These are phyloP conservation scores for Prunella himalayana DNA, from an alignment of 2,113 vertebrate genomes.

Conservation along the genomic window DNA sequence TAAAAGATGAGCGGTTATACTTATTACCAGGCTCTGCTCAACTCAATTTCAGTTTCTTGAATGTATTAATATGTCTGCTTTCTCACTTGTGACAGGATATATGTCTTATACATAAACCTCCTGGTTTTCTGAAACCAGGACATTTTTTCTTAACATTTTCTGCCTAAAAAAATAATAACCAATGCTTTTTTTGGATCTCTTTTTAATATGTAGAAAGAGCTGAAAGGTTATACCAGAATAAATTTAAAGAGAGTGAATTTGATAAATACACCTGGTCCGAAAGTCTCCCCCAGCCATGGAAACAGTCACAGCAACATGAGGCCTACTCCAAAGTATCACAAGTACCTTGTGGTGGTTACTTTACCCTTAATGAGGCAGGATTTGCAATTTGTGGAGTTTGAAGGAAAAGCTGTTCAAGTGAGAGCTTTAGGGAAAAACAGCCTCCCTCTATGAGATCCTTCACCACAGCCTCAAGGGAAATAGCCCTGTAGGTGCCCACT, in stretches of 20 bases:
- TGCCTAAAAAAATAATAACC: background rate
- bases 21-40: background rate
- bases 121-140: background rate
- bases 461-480: background rate
- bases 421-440: background rate
- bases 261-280: slow-evolving; percentile 13
- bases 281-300: background rate
- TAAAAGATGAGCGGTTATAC: background rate
- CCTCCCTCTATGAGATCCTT: background rate
- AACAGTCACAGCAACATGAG: background rate
- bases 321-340: background rate
- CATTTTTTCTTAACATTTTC: background rate
- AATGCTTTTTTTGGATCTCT: slow-evolving; percentile 16
- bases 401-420: background rate
- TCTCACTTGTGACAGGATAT: background rate
- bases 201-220: background rate
- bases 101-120: background rate
- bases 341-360: background rate
- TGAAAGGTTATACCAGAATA: background rate
- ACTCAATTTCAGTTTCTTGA: background rate
- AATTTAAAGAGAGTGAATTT: slow-evolving; percentile 33
- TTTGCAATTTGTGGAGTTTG: background rate
- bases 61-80: background rate
- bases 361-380: background rate
- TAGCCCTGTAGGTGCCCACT: background rate